phyloP scores from a whole-genome alignment of 2,888 invertebrate species.

The Ceramica pisi region DNA sequence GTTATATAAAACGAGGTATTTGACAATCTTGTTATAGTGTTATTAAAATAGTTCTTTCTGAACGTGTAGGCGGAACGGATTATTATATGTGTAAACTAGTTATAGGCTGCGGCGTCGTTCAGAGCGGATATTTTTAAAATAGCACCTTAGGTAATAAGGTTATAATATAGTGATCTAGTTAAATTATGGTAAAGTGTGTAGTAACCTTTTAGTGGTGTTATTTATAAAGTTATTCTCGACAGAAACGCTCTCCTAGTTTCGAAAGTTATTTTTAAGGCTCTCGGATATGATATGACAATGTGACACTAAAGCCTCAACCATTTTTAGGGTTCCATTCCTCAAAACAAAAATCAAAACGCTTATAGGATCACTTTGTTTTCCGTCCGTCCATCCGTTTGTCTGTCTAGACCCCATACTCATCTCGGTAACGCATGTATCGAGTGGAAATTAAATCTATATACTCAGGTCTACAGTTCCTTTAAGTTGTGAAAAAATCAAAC shows the following conservation, averaged over 20 bases:
- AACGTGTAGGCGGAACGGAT: constrained; percentile 71
- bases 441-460: no score
- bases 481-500: no score
- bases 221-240: constrained; percentile 2
- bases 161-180: constrained; percentile 39
- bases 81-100: constrained; percentile 69
- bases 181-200: constrained; percentile 5
- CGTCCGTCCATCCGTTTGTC: no score
- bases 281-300: neutral
- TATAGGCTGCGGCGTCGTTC: constrained; percentile 61
- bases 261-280: neutral
- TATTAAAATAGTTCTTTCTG: constrained; percentile 75
- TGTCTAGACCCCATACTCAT: no score
- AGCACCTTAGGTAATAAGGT: constrained; percentile 35
- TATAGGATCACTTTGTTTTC: no score
- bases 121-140: constrained; percentile 56
- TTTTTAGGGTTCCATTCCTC: no score
- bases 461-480: no score
- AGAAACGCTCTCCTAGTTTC: neutral
- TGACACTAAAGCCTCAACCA: neutral
- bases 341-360: no score
- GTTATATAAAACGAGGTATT: constrained; percentile 68
- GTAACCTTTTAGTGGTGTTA: neutral
- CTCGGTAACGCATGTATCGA: no score
- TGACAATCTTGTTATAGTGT: constrained; percentile 74